Evolutionary conservation across 2,113 vertebrate species (phyloP).

Genomic region (Eonycteris spelaea): DNA sequence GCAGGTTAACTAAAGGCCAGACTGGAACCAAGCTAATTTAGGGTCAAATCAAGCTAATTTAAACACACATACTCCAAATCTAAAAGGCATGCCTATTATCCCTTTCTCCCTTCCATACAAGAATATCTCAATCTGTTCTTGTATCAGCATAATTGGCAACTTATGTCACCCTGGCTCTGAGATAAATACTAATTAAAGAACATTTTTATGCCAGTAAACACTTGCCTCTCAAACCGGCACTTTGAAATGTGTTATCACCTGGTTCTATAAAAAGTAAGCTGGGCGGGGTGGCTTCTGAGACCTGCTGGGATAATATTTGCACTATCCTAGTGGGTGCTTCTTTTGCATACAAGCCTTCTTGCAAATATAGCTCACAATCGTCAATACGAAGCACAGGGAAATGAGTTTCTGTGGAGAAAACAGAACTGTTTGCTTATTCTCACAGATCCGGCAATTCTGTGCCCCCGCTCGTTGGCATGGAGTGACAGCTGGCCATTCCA

Average conservation of each 20-base stretch:
- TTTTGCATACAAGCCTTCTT: slow-evolving; percentile 9
- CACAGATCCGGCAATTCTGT: background rate
- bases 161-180: slow-evolving; percentile 37
- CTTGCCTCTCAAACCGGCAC: background rate
- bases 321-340: background rate
- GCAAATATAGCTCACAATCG: slow-evolving; percentile 43
- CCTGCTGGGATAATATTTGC: slow-evolving; percentile 44
- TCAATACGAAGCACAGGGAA: slow-evolving; percentile 38
- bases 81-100: background rate
- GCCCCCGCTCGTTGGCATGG: background rate
- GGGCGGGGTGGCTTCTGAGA: background rate
- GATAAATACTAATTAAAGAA: slow-evolving; percentile 56
- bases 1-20: background rate
- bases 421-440: slow-evolving; percentile 46
- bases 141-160: slow-evolving; percentile 25
- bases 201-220: slow-evolving; percentile 17
- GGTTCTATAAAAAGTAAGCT: slow-evolving; percentile 35
- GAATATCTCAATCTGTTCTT: slow-evolving; percentile 28
- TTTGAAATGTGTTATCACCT: slow-evolving; percentile 60
- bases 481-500: slow-evolving; percentile 42
- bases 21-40: background rate
- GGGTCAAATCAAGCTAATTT: background rate
- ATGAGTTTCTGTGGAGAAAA: slow-evolving; percentile 33
- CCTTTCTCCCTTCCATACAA: background rate
- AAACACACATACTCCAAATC: background rate